Conservation (phyloP, 2,113 vertebrate genomes). For the Capreolus pygargus region DNA sequence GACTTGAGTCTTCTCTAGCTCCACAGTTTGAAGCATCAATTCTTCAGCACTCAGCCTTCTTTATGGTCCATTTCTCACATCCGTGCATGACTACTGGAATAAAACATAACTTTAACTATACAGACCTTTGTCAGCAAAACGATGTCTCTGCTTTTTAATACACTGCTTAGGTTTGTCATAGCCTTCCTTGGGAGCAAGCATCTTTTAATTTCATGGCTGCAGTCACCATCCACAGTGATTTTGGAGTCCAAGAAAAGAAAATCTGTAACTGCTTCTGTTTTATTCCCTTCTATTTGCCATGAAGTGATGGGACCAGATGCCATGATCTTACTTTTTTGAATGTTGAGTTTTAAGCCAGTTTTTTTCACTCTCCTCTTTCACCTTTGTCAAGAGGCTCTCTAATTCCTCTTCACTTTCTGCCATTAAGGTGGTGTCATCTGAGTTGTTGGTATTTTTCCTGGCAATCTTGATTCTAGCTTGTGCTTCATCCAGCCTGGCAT, state of each 20-base stretch:
- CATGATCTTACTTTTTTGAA: neutral
- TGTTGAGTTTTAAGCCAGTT: neutral
- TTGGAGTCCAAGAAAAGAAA: neutral
- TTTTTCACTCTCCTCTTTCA: neutral
- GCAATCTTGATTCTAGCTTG: neutral
- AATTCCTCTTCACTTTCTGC: neutral
- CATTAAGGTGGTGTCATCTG: neutral
- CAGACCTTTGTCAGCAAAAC: neutral
- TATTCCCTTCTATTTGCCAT: neutral
- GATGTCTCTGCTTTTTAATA: neutral
- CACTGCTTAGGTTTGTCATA: neutral
- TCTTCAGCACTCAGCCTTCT: neutral
- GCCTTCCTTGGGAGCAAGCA: neutral
- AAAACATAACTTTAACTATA: neutral
- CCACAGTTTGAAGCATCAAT: neutral
- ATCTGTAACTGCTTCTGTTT: neutral
- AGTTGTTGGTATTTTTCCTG: neutral
- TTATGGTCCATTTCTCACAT: neutral
- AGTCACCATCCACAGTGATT: neutral
- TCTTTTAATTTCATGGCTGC: neutral
- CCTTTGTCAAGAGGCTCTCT: neutral
- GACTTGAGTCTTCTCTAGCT: neutral
- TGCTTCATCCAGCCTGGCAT: neutral
- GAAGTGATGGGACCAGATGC: neutral
- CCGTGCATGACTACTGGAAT: neutral